Evolutionary conservation across 1,140 invertebrate species (phyloP).

Genomic region (Drosophila melanica): DNA sequence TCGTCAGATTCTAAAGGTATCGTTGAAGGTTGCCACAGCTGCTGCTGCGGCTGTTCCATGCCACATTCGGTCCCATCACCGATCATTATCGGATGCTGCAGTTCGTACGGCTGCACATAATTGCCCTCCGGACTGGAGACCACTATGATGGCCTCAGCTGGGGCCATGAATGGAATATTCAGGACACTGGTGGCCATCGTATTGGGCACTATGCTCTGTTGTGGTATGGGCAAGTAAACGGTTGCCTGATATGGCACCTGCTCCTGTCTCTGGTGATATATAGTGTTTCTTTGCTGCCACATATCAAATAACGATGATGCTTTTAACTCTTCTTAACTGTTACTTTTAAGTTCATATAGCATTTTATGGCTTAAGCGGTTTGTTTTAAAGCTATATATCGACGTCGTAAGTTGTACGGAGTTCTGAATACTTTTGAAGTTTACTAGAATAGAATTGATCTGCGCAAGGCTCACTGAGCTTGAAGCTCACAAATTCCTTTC

Average conservation of each 20-base stretch:
- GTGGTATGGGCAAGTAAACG: conserved; percentile 15
- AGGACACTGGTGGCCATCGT: conserved; percentile 10
- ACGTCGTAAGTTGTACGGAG: conserved; percentile 21
- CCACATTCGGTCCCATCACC: neutral
- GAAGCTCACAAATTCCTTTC: neutral
- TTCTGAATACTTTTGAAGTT: conserved; percentile 8
- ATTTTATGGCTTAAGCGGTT: neutral
- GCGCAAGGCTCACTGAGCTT: neutral
- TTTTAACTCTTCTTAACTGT: neutral
- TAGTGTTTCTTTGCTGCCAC: conserved; percentile 12
- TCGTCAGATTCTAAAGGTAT: too few species aligned
- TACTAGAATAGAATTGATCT: neutral
- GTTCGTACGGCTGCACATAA: conserved; percentile 4
- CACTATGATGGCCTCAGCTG: conserved; percentile 4
- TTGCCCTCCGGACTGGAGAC: conserved; percentile 14
- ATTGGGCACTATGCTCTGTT: neutral
- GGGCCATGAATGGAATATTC: neutral
- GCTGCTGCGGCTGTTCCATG: neutral
- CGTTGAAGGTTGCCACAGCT: neutral
- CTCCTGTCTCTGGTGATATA: neutral
- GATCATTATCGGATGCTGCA: neutral
- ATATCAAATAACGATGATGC: neutral
- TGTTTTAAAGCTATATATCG: conserved; percentile 14
- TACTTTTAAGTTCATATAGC: conserved; percentile 1
- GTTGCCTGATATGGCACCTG: conserved; percentile 19